Evolutionary conservation across 2,797 vertebrate species (phyloP), one percentile per base, ranked within the genome.

Genomic region (Danio choprae): DNA sequence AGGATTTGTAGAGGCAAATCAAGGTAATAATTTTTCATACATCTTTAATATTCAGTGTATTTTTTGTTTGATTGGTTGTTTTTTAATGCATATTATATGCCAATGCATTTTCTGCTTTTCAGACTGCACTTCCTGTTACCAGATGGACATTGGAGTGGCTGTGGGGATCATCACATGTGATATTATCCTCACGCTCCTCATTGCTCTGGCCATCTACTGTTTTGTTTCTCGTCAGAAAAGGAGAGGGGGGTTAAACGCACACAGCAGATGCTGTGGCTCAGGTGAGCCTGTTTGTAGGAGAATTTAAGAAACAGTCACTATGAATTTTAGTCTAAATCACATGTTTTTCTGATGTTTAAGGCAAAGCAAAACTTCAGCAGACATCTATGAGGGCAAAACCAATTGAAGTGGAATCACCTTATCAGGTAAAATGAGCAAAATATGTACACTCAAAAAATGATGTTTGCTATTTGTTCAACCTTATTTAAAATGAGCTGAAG

Each of bases 401-500:
- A 44, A 20, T 87, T 80, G 93, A 94, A 72, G 84, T 87, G 69
- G 94, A 94, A 81, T 94, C 93, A 36, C 92, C 91, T n/a, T 94
- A 95, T 74, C 93, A 94, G 93, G 94, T 94, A 88, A 80, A 41
- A 6, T 40, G 0, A 44, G n/a, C 10, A 64, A 59, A 41, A 20
- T 60, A 29, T 29, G 29, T 29, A 29, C 29, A 29, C 29, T n/a
- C n/a, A 29, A 29, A 29, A n/a, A 29, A 29, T 1, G 29, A 29
- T 29, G 29, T 29, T 29, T 29, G 29, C 29, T 29, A 29, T 29
- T 29, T 29, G 29, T 29, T 29, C 29, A 29, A 29, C 29, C 29
- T 29, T 29, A 29, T 29, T 29, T 29, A 29, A 29, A 29, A 29
- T 29, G 3, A 29, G 29, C 29, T 29, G 29, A 29, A 29, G 29